Conservation (phyloP, 1,140 invertebrate genomes). For the Drosophila subobscura region DNA sequence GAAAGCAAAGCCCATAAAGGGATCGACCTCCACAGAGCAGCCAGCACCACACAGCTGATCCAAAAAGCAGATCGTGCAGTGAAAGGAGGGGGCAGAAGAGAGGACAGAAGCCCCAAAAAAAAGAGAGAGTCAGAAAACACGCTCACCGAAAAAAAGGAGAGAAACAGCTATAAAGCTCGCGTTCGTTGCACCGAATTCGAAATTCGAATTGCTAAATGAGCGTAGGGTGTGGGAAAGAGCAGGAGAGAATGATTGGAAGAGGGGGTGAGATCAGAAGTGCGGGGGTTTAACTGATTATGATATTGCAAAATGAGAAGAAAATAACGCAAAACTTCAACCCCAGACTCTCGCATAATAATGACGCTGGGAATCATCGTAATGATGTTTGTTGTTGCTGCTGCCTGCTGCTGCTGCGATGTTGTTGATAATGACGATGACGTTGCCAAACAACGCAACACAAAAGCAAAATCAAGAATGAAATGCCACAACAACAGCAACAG, state of each 20-base stretch:
- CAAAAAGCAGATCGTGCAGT: neutral
- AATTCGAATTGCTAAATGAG: constrained; percentile 48
- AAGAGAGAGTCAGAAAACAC: constrained; percentile 16
- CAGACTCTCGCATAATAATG: constrained; percentile 59
- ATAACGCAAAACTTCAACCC: constrained; percentile 30
- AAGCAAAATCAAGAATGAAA: constrained; percentile 74
- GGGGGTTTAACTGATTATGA: constrained; percentile 65
- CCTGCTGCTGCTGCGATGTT: constrained; percentile 2
- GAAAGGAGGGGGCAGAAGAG: constrained; percentile 3
- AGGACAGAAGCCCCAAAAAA: constrained; percentile 10
- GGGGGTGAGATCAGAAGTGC: neutral
- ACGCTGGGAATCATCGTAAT: constrained; percentile 61
- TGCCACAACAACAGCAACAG: constrained; percentile 53
- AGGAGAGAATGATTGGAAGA: neutral
- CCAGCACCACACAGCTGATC: constrained; percentile 64
- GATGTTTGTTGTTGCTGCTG: constrained; percentile 10
- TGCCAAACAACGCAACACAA: constrained; percentile 56
- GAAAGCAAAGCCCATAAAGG: constrained; percentile 36
- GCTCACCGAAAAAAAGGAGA: constrained; percentile 24
- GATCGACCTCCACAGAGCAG: constrained; percentile 46
- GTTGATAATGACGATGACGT: constrained; percentile 66
- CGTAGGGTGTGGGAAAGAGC: neutral
- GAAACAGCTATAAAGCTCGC: constrained; percentile 31
- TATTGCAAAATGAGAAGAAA: constrained; percentile 63
- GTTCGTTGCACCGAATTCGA: constrained; percentile 66